Conservation (phyloP, 2,888 invertebrate genomes). For the Trachelus stipa region DNA sequence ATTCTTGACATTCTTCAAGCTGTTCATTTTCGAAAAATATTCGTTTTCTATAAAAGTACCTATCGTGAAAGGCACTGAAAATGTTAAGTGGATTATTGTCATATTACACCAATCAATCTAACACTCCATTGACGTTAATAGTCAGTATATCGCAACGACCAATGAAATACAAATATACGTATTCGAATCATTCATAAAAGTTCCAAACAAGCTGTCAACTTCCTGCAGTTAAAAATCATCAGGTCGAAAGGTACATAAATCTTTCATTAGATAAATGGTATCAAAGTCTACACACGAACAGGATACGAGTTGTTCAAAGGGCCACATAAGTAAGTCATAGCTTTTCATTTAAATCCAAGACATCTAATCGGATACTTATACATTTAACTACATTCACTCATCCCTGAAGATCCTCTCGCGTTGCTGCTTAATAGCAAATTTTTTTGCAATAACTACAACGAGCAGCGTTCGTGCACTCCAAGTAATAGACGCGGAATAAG, state of each 20-base stretch:
- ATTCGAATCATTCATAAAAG: background rate
- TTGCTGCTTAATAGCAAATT: background rate
- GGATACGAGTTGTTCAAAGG: background rate
- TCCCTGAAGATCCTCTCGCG: background rate
- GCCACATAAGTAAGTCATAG: background rate
- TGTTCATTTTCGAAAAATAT: background rate
- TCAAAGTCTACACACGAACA: background rate
- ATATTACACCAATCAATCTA: background rate
- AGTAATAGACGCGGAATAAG: background rate
- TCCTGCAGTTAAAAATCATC: background rate
- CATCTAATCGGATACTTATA: background rate
- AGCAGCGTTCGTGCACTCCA: slow-evolving; percentile 26
- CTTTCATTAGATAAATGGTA: background rate
- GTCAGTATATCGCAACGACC: background rate
- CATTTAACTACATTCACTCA: background rate
- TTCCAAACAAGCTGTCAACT: background rate
- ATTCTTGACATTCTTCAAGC: background rate
- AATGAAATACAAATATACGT: background rate
- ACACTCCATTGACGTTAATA: background rate
- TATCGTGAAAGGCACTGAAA: background rate
- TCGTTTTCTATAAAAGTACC: background rate
- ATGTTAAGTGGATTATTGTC: background rate
- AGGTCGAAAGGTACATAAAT: background rate
- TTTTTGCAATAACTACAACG: slow-evolving; percentile 5
- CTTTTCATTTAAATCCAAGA: background rate